Base-by-base conservation (phyloP, 37 sponge, comb jelly and placozoan genomes). In the Geodia barretti region DNA sequence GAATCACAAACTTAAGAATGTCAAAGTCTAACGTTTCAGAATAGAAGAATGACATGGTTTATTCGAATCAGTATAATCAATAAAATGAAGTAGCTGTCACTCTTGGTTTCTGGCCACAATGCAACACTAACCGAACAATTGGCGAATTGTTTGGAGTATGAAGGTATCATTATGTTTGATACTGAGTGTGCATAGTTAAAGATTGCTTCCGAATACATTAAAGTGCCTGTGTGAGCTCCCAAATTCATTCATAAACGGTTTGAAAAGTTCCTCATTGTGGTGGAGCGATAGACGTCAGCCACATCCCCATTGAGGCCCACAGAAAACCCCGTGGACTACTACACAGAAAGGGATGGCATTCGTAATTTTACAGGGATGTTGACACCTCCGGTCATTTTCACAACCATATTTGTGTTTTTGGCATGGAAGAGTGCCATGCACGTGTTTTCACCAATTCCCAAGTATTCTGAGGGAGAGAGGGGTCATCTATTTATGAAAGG, bases 231-330 rank as follows among this genome's bases (percentile, higher is more conserved):
- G 28, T 83, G 84, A 35, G 69, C 24, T 40, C 3, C 77, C 83
- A 30, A 60, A n/a, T n/a, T n/a, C n/a, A n/a, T n/a, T n/a, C n/a
- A n/a, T n/a, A n/a, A n/a, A n/a, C n/a, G n/a, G n/a, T n/a, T n/a
- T n/a, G n/a, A n/a, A n/a, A n/a, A n/a, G 81, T 86, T 75, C 84
- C 76, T 25, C 84, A 83, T 38, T 63, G 74, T 72, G 73, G 38
- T 30, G 74, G 83, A 63, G 74, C 40, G 26, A n/a, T 82, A 65
- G 84, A 74, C 64, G 84, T 68, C 19, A 66, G 36, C 4, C 84
- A 83, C 38, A 67, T 83, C n/a, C 76, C 84, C 21, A 74, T 84
- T 29, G 54, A 34, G 62, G 24, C 23, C 73, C n/a, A 79, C 86
- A 71, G 1, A 31, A 4, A 4, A 78, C 14, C 39, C 26, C 28